Evolutionary conservation across 2,797 vertebrate species (phyloP), one percentile per base, ranked within the genome.

Genomic region (Scarus forsteni): DNA sequence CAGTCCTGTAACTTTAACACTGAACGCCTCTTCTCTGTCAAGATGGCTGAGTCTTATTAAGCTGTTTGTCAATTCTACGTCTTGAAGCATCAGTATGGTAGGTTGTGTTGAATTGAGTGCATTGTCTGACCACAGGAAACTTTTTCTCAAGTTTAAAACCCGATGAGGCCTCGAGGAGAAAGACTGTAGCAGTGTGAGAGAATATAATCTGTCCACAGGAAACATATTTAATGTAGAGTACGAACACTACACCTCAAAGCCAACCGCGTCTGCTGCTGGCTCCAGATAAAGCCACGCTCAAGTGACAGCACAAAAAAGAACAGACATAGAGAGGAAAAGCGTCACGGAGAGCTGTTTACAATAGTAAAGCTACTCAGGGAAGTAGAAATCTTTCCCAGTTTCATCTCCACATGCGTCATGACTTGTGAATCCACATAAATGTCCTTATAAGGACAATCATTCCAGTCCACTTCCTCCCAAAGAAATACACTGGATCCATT

Each of bases 371-470:
- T 46, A 18, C 15, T 1, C 27, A 4, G 16, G 38, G 15, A 66
- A 6, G 9, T 4, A 46, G 42, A 39, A 13, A 3, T 83, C 74
- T 64, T 60, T 34, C 10, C 76, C 55, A 36, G 54, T 84, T 79
- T 77, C 88, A 75, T 40, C 68, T 7, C 39, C 1, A 35, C 27
- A 34, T 83, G 61, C 81, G 82, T 89, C 88, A 90, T 64, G 58
- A 57, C 59, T 43, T 49, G 12, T 53, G 68, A 81, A 86, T 67
- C 59, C 46, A 77, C 85, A 91, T 89, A 84, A 81, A 79, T 88
- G 80, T 84, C 92, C 92, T 89, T 92, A 90, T 84, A 92, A 89
- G 91, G 92, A 56, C 79, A 86, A 38, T 9, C 52, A 49, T 34
- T 35, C 8, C 39, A 42, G 46, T 48, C 48, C 53, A 15, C 36